Conservation (phyloP, 2,113 vertebrate genomes). For the Craseonycteris thonglongyai region DNA sequence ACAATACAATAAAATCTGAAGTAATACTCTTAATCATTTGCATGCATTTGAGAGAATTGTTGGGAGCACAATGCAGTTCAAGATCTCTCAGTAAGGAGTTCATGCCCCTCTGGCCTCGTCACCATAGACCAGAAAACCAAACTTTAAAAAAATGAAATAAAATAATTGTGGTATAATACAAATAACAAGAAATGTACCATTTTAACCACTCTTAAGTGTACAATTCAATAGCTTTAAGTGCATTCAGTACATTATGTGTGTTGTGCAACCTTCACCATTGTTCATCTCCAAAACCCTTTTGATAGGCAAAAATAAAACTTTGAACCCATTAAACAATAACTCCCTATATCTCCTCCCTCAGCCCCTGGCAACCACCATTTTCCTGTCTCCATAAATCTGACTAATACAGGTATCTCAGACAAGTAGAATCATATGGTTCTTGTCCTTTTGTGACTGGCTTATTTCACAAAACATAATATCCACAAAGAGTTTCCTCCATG, state of each 20-base stretch:
- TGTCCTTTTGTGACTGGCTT: neutral
- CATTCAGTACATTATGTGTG: neutral
- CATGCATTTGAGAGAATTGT: neutral
- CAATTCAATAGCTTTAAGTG: too few species aligned
- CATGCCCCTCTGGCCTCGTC: neutral
- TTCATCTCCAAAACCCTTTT: neutral
- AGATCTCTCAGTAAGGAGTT: neutral
- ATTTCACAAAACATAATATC: neutral
- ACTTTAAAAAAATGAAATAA: too few species aligned
- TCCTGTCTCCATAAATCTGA: neutral
- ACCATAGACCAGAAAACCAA: neutral
- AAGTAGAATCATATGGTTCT: too few species aligned
- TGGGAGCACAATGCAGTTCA: neutral
- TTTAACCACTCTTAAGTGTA: neutral
- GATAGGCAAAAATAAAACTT: neutral
- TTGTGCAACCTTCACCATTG: neutral
- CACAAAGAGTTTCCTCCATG: neutral
- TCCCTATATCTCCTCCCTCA: too few species aligned
- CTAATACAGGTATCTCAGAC: neutral
- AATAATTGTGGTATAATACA: neutral
- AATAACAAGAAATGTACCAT: neutral
- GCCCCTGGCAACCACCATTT: too few species aligned
- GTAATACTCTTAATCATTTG: neutral
- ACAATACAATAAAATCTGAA: neutral
- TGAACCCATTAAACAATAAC: too few species aligned